Percentiles rank a stretch among this genome's conserved stretches.
phyloP scores from a whole-genome alignment of 2,797 vertebrate species.

The Ficedula albicollis region DNA sequence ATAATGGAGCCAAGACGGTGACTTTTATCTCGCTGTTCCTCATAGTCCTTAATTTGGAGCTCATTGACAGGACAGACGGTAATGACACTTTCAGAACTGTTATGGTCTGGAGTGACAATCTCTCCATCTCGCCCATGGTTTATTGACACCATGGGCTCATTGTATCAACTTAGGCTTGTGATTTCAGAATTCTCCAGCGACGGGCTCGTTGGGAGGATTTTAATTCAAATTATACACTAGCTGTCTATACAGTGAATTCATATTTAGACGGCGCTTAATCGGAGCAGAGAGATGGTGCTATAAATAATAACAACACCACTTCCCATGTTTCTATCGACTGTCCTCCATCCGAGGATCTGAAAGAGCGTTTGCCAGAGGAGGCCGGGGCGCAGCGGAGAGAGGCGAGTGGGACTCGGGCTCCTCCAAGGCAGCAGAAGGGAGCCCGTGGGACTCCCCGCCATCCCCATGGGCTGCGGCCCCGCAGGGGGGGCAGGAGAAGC shows the following conservation, averaged over 20 bases:
- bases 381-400: background rate
- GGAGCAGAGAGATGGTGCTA: background rate
- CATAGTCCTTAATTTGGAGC: constrained; percentile 71
- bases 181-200: constrained; percentile 65
- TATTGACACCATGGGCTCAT: constrained; percentile 70
- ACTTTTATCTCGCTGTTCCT: constrained; percentile 69
- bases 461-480: background rate
- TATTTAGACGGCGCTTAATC: constrained; percentile 45
- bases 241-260: constrained; percentile 41
- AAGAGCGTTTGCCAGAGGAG: background rate
- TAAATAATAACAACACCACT: constrained; percentile 20
- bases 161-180: constrained; percentile 70
- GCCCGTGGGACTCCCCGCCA: background rate
- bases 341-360: background rate
- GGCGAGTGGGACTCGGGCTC: background rate
- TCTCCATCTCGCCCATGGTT: constrained; percentile 64
- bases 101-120: constrained; percentile 71
- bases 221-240: constrained; percentile 60
- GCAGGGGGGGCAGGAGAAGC: background rate
- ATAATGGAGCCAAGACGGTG: constrained; percentile 65
- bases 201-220: constrained; percentile 41
- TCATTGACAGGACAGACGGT: constrained; percentile 72
- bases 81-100: constrained; percentile 75
- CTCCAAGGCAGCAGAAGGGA: background rate
- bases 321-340: background rate